Evolutionary conservation across 2,888 invertebrate species (phyloP).

Genomic region (Colostygia pectinataria): DNA sequence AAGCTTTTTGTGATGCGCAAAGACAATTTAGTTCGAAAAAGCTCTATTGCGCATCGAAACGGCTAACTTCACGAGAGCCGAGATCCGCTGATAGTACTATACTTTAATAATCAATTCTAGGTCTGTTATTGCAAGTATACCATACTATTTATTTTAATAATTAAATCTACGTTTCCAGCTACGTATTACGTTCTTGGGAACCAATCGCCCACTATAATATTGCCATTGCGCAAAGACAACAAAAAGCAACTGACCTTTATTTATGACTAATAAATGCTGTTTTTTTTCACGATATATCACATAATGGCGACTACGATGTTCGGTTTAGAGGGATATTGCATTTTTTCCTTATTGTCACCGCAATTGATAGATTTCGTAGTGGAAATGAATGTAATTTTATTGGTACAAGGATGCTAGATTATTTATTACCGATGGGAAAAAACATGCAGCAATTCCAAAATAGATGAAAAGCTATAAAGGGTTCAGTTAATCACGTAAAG

Average conservation of each 20-base stretch:
- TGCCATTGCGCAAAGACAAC: constrained; percentile 38
- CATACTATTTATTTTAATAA: too few relatives aligned
- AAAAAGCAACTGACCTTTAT: constrained; percentile 47
- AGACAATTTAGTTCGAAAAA: too few relatives aligned
- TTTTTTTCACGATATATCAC: constrained; percentile 45
- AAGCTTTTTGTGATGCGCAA: too few relatives aligned
- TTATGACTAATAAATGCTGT: constrained; percentile 58
- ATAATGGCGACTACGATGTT: constrained; percentile 26
- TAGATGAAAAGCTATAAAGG: too few relatives aligned
- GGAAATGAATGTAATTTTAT: constrained; percentile 14
- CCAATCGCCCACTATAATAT: constrained; percentile 36
- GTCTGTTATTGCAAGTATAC: too few relatives aligned
- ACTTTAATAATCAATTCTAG: too few relatives aligned
- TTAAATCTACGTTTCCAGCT: neutral
- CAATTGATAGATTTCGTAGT: constrained; percentile 29
- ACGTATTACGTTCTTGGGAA: constrained; percentile 13
- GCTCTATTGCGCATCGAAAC: too few relatives aligned
- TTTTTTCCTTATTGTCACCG: constrained; percentile 33
- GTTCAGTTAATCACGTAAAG: too few relatives aligned
- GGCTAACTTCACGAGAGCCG: too few relatives aligned
- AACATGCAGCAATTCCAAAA: too few relatives aligned
- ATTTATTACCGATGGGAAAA: neutral
- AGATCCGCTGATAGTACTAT: too few relatives aligned
- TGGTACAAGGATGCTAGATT: neutral
- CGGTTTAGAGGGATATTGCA: constrained; percentile 53